Base-by-base conservation (phyloP, 2,113 vertebrate species). In the Paracanthobrama guichenoti region DNA sequence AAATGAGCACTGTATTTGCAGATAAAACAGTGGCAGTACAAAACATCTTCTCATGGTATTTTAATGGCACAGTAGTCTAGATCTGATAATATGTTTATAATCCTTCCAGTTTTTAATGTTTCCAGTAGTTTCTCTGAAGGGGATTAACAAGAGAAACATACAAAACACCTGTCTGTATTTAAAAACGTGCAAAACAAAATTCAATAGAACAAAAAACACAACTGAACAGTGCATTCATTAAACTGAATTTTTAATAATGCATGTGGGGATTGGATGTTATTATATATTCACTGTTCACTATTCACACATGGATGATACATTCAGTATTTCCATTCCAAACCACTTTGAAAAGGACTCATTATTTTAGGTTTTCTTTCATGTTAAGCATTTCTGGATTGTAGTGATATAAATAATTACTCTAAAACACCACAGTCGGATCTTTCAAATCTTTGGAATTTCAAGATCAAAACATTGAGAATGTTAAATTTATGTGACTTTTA, bases 31-130 rank as follows among this genome's bases (percentile, higher is more conserved):
- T 59, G 12, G 5, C 9, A 24, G 20, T 18, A n/a, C 20, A 42
- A 20, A 77, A 77, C 20, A 35, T 55, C 75, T 53, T 69, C 11
- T 31, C 20, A 26, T 42, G 10, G 18, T 44, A 50, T 14, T 77
- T 69, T 22, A 66, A 67, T 20, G 82, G 48, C 48, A 57, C 57
- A 42, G 20, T 55, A 60, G 77, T 62, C 57, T 62, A 39, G 20
- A 84, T 77, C 46, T 57, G 82, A 69, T 84, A n/a, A 24, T 22
- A 67, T 67, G 35, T 73, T 62, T 74, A 44, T 16, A 78, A 24
- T 60, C 22, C 3, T 39, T 39, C 39, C 39, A 7, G 39, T 39
- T 39, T 39, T 39, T 39, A 39, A 39, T 39, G 39, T 39, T 6
- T 39, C 39, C 2, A 60, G 10, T 42, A 57, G 22, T 78, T 20